Evolutionary conservation across 2,797 vertebrate species (phyloP).

Genomic region (Myotis vivesi): DNA sequence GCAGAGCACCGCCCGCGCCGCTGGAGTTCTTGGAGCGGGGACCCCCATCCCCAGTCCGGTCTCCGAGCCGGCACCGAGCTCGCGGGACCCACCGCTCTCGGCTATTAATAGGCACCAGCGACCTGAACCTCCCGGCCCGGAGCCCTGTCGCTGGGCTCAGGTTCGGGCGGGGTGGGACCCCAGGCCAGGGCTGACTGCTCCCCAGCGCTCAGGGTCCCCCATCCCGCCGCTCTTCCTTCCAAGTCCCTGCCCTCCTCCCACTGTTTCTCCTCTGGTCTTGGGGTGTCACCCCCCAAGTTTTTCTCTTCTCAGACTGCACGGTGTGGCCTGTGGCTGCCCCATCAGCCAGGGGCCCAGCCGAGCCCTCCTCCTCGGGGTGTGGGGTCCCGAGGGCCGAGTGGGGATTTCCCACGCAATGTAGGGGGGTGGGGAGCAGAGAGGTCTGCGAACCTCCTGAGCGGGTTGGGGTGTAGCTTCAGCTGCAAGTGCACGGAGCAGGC

Average conservation of each 20-base stretch:
- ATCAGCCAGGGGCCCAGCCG: not conserved
- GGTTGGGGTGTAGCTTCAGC: not conserved
- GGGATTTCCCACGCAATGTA: not conserved
- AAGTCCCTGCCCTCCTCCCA: not conserved
- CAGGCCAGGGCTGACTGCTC: not conserved
- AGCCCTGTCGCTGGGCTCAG: not conserved
- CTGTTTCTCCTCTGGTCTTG: not conserved
- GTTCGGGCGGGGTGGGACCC: not conserved
- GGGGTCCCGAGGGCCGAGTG: not conserved
- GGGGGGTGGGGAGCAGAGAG: not conserved
- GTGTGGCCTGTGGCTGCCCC: not conserved
- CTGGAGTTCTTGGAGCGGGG: not conserved
- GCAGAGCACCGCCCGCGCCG: not conserved
- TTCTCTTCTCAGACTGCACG: not conserved
- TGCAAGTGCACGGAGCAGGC: not conserved
- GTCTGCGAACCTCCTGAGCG: not conserved
- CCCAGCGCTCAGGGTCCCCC: not conserved
- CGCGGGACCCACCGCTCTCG: not conserved
- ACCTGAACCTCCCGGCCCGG: not conserved
- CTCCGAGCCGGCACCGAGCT: not conserved
- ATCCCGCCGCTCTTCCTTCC: not conserved
- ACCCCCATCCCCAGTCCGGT: accelerated
- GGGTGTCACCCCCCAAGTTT: slow-evolving; percentile 63
- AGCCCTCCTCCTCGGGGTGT: not conserved
- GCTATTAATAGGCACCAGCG: slow-evolving; percentile 6